Percentiles rank a stretch among this genome's conserved stretches.
Conservation (phyloP, 2,797 vertebrate genomes). For the Takifugu ocellatus region DNA sequence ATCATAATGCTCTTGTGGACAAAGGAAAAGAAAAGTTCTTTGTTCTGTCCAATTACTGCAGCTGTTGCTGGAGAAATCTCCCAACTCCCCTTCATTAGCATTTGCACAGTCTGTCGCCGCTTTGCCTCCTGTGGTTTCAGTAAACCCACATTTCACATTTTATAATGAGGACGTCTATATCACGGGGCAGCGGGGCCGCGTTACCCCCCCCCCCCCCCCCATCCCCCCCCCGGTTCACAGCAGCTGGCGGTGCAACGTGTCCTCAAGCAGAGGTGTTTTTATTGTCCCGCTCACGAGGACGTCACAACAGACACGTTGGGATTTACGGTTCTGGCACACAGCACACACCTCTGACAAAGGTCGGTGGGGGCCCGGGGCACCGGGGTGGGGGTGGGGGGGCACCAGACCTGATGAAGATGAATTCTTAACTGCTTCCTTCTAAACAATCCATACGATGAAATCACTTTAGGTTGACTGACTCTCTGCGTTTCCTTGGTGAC, state of each 20-base stretch:
- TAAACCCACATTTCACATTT: conserved; percentile 58
- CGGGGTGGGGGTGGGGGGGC: no score
- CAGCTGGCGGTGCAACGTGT: neutral
- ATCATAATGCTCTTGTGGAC: conserved; percentile 19
- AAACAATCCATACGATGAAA: no score
- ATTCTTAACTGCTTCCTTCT: no score
- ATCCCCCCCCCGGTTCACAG: no score
- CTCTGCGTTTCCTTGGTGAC: no score
- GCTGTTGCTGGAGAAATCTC: conserved; percentile 32
- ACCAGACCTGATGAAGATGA: no score
- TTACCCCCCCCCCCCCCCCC: conserved; percentile 1
- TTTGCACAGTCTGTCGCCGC: conserved; percentile 42
- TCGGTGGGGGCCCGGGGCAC: no score
- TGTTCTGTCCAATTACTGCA: conserved; percentile 49
- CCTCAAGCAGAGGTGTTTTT: conserved; percentile 5
- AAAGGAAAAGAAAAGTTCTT: conserved; percentile 17
- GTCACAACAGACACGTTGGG: no score
- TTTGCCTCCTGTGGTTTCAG: conserved; percentile 59
- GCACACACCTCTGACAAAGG: neutral
- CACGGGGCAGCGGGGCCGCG: conserved; percentile 41
- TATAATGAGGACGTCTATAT: conserved; percentile 55
- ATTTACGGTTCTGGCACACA: neutral
- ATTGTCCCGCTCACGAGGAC: neutral
- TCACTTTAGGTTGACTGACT: no score
- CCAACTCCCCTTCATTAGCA: conserved; percentile 47